These are phyloP conservation scores for Adineta ricciae DNA, from an alignment of 2,888 invertebrate species.

Conservation along the genomic window DNA sequence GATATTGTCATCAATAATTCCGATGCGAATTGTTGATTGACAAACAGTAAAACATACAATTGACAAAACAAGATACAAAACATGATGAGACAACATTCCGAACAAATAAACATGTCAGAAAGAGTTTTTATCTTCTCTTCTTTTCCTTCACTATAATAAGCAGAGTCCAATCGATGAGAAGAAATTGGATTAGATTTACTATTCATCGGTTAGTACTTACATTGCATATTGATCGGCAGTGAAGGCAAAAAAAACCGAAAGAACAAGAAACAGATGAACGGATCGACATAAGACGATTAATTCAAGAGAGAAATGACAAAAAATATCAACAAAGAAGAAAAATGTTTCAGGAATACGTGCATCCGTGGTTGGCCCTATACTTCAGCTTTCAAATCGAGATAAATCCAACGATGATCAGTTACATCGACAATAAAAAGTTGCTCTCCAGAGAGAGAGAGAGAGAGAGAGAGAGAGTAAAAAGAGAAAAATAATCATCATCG, in stretches of 20 bases:
- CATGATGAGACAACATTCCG: background rate
- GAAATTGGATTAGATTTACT: background rate
- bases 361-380: background rate
- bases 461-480: background rate
- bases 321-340: background rate
- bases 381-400: no score
- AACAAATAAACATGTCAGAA: background rate
- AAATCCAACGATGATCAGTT: background rate
- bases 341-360: background rate
- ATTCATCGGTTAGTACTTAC: background rate
- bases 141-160: background rate
- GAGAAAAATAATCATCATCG: background rate
- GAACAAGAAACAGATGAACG: background rate
- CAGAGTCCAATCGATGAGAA: background rate
- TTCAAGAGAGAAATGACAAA: background rate
- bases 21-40: background rate
- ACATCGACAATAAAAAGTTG: background rate
- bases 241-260: background rate
- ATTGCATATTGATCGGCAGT: background rate
- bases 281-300: background rate
- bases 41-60: background rate
- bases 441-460: background rate
- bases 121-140: background rate
- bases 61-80: background rate
- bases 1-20: background rate